Conservation (phyloP, 2,113 vertebrate genomes). For the Ptychochromis oligacanthus region DNA sequence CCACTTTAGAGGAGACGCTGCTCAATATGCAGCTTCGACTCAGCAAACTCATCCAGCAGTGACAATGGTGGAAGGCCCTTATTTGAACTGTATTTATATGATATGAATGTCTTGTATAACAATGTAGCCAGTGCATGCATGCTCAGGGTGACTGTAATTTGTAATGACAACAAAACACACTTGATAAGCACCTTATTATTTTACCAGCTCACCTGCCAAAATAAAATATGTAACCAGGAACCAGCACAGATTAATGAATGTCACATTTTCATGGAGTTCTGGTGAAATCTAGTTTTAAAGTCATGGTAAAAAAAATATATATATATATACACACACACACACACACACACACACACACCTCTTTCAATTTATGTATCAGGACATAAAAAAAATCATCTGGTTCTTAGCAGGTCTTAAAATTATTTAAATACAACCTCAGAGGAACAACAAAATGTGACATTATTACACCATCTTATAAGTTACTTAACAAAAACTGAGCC, state of each 20-base stretch:
- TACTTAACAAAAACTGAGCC: neutral
- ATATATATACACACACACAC: too few species aligned
- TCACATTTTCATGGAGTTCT: neutral
- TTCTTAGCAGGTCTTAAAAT: neutral
- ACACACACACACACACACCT: too few species aligned
- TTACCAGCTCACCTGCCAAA: neutral
- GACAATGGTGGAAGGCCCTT: constrained; percentile 10
- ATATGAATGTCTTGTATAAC: constrained; percentile 5
- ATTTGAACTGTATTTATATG: constrained; percentile 19
- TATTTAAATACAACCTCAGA: too few species aligned
- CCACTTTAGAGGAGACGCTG: constrained; percentile 72
- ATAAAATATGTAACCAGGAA: constrained; percentile 5
- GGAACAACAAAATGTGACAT: too few species aligned
- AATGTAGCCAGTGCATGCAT: constrained; percentile 25
- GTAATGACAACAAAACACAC: neutral
- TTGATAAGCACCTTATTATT: constrained; percentile 24
- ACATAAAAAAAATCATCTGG: neutral
- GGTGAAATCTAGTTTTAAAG: neutral
- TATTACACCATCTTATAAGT: neutral
- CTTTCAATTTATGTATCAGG: too few species aligned
- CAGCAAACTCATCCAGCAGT: constrained; percentile 66
- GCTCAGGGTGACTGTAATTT: constrained; percentile 13
- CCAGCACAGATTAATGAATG: constrained; percentile 4
- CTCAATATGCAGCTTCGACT: constrained; percentile 72
- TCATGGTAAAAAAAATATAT: neutral